Evolutionary conservation across 2,113 vertebrate genomes (phyloP), one percentile per base, ranked within the genome.

Genomic region (Aegithalos caudatus): DNA sequence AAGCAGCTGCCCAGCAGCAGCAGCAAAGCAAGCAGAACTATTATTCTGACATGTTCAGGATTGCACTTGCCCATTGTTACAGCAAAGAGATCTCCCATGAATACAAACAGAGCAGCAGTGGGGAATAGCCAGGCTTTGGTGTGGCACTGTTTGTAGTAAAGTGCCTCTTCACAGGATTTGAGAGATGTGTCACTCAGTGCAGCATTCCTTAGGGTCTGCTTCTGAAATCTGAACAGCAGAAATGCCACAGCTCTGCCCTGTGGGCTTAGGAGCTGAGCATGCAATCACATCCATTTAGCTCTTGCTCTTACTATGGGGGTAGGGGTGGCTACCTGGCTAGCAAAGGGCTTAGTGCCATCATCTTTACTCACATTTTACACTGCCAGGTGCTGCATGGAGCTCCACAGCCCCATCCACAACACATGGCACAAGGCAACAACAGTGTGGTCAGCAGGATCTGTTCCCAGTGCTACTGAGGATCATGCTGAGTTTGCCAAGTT

Each of bases 21-120:
- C 58, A 93, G 64, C 79, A 92, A 77, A 67, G 92, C 81, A 79
- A 87, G 93, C 85, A 96, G 85, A 95, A 77, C 94, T 80, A 72
- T 94, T 91, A 73, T 87, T 95, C 74, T 90, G 92, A 88, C 88
- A 56, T 9, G 58, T 37, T 51, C 69, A 86, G 83, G 76, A 56
- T 14, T 24, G 70, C 62, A 40, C 53, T 69, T 83, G 51, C 65
- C 7, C 13, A 61, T 57, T 86, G 91, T 60, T 66, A 15, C 37
- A 74, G 74, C 64, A 50, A 80, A 57, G 67, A 69, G 47, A 57
- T 86, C 92, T 92, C 93, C 45, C 64, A 35, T 17, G 67, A 92
- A 88, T 48, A 17, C 37, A 66, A 54, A 58, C 24, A 62, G 45
- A 53, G 14, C 16, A 54, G 48, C 7, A 1, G 51, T 5, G n/a